Conservation (phyloP, 2,888 invertebrate species). For the Aquatica leii region DNA sequence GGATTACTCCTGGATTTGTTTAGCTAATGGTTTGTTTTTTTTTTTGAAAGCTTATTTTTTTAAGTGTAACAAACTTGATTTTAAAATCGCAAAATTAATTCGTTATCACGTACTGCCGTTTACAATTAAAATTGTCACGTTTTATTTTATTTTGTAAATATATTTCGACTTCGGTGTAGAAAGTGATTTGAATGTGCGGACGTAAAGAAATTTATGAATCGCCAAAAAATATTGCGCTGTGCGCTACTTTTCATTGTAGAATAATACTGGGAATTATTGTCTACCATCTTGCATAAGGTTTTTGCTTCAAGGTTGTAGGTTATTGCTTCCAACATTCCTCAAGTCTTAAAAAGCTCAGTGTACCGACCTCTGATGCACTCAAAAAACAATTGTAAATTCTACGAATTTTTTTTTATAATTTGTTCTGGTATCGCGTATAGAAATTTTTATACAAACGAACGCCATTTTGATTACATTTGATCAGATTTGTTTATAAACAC, state of each 20-base stretch:
- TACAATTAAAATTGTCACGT: too few species aligned
- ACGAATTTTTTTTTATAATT: background rate
- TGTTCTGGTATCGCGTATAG: too few species aligned
- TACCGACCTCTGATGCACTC: slow-evolving; percentile 36
- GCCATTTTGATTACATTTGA: too few species aligned
- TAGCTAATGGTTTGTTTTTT: background rate
- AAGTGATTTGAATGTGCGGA: too few species aligned
- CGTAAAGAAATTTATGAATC: background rate
- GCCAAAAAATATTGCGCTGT: slow-evolving; percentile 28
- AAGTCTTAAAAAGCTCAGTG: slow-evolving; percentile 29
- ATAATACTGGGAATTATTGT: slow-evolving; percentile 34
- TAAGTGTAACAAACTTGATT: background rate
- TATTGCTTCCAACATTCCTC: slow-evolving; percentile 38
- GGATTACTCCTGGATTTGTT: background rate
- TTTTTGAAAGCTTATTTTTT: background rate
- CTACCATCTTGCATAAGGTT: slow-evolving; percentile 36
- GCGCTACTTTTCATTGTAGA: slow-evolving; percentile 26
- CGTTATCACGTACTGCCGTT: too few species aligned
- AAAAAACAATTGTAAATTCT: slow-evolving; percentile 18
- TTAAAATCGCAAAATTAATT: too few species aligned
- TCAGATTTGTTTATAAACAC: too few species aligned
- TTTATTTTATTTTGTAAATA: too few species aligned
- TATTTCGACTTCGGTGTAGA: too few species aligned
- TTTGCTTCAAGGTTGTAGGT: slow-evolving; percentile 38
- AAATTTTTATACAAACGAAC: too few species aligned